Evolutionary conservation across 2,888 invertebrate genomes (phyloP), one percentile per base, ranked within the genome.

Genomic region (Tolmerus cingulatus): DNA sequence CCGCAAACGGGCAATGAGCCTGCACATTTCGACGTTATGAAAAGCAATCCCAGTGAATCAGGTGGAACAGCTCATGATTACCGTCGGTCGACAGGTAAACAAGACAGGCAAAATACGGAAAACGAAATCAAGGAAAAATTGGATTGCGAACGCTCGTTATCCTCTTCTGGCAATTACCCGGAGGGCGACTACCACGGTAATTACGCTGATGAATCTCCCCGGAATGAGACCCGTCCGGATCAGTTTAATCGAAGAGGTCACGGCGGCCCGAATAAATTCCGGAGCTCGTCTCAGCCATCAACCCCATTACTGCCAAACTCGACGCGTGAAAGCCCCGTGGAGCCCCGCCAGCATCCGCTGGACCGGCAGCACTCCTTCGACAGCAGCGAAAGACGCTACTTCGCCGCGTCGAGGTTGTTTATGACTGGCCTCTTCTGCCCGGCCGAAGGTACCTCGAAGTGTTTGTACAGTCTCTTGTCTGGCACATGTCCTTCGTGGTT

Each of bases 361-460:
- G 37, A 43, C 30, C 76, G 87, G 14, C 88, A 88, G 46, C 76
- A 86, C 66, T 87, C 87, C 19, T 87, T 87, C 37, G 87, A 87
- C 23, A 88, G 87, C 27, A 86, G 87, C 87, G 89, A 88, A 89
- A 89, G 86, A 85, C 87, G 89, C 88, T 89, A 92, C 88, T 92
- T 92, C 90, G 91, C 91, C 12, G 92, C 92, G 86, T 92, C 92
- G 87, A 92, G 92, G 88, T 92, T 89, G 82, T 89, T 88, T 87
- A 88, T 89, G 86, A 88, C 88, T 77, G 90, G 89, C 51, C 89
- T 89, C 51, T 90, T 89, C 87, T 88, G 89, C 82, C 88, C 88
- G 55, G 88, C 88, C 76, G 86, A 89, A 90, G 90, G 90, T 90
- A 90, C 88, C 88, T 46, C 7, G n/a, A 81, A 34, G 51, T 51